phyloP scores from a whole-genome alignment of 35 echinoderm and acorn worm genomes.

The Anneissia japonica region DNA sequence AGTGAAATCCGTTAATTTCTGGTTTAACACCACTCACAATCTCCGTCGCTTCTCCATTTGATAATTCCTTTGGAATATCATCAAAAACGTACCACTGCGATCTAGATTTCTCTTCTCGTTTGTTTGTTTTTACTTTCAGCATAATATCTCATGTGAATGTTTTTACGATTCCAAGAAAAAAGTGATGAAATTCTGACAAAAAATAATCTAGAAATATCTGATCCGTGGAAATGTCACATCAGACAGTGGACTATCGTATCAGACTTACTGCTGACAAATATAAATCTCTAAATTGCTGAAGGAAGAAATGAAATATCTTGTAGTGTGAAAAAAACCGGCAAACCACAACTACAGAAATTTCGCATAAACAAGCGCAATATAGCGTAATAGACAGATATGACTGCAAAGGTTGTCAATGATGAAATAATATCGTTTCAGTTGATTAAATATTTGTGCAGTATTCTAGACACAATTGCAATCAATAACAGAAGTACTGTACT shows the following conservation, averaged over 20 bases:
- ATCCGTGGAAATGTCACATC: no score
- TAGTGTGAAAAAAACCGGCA: no score
- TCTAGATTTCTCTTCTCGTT: background rate
- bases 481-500: background rate
- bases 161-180: background rate
- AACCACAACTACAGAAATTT: no score
- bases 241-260: no score
- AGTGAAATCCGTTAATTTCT: background rate
- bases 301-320: no score
- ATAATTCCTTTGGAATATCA: background rate
- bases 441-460: background rate
- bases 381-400: no score
- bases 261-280: no score
- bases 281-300: no score
- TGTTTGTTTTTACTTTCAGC: background rate
- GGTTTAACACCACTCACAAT: background rate
- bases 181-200: background rate
- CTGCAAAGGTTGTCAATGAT: background rate
- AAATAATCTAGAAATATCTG: background rate
- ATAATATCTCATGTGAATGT: no score
- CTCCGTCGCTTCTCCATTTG: background rate
- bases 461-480: background rate
- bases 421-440: background rate
- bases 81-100: background rate
- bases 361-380: no score